Base-by-base conservation (phyloP, 2,113 vertebrate species). In the Pao palembangensis region DNA sequence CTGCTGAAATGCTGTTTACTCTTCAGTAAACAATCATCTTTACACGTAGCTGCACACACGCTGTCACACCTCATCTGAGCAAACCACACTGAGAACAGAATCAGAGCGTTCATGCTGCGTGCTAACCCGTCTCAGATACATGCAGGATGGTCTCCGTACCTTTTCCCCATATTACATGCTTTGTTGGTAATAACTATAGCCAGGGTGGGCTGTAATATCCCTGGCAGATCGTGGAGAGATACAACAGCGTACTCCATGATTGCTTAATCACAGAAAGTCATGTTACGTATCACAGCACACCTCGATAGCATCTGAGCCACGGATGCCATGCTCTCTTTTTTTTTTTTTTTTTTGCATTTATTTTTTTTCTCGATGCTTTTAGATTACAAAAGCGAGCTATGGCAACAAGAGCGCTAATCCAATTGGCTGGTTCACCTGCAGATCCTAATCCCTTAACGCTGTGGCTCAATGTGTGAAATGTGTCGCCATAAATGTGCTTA, bases 371-470 rank as follows among this genome's bases (percentile, higher is more conserved):
- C 56, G 55, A 59, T 55, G 62, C 51, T 55, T 75, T 34, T 52
- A 80, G 73, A 80, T 80, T 75, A 69, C 46, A 49, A 76, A 80
- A 64, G 21, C 34, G 8, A 44, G 56, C 56, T 20, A 10, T 56
- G 51, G 69, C 64, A 73, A 70, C 69, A 81, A 73, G 69, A 71
- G 58, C 75, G 51, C 67, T 79, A 83, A 88, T 87, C 73, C 81
- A 75, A 67, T 76, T 55, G 69, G 71, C 80, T 75, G 80, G 72
- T 80, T 82, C 67, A 77, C 75, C 61, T 77, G 61, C 62, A 75
- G 71, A 84, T 80, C 51, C 60, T 75, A 87, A 85, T 85, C 81
- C 75, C 67, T 79, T 76, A 71, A 73, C 49, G 46, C 63, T 34
- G 49, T 41, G 21, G 63, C 64, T 73, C 75, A 78, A 76, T 31